Evolutionary conservation across 2,797 vertebrate genomes (phyloP).

Genomic region (Arctocebus calabarensis): DNA sequence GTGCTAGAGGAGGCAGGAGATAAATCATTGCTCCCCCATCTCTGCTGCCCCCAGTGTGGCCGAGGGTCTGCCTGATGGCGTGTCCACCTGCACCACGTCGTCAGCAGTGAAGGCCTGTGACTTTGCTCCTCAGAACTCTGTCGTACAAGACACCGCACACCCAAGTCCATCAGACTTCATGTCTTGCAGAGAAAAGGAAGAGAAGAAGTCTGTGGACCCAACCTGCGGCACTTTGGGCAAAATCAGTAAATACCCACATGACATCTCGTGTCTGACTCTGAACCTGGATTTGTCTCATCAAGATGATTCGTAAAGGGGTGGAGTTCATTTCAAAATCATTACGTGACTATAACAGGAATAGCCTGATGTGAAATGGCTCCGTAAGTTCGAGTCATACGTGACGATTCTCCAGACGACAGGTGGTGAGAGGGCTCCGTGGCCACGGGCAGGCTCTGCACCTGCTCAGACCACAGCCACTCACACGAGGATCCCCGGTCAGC

Average conservation of each 20-base stretch:
- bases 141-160: too few relatives aligned
- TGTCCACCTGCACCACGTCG: fast-evolving
- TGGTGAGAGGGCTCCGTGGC: fast-evolving
- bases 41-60: fast-evolving
- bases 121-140: fast-evolving
- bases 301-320: background rate
- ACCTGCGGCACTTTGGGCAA: background rate
- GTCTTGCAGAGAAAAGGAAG: background rate
- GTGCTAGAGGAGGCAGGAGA: background rate
- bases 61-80: fast-evolving
- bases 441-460: too few relatives aligned
- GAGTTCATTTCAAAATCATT: background rate
- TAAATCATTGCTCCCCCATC: background rate
- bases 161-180: background rate
- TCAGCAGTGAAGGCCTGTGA: fast-evolving
- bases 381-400: background rate
- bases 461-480: fast-evolving
- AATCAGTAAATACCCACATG: too few relatives aligned
- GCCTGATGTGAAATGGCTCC: background rate
- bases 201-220: background rate
- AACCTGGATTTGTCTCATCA: background rate
- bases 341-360: background rate
- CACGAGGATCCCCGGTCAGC: fast-evolving
- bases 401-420: background rate
- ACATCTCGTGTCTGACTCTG: too few relatives aligned